Conservation (phyloP, 2,888 invertebrate genomes). For the Eristalis tenax region DNA sequence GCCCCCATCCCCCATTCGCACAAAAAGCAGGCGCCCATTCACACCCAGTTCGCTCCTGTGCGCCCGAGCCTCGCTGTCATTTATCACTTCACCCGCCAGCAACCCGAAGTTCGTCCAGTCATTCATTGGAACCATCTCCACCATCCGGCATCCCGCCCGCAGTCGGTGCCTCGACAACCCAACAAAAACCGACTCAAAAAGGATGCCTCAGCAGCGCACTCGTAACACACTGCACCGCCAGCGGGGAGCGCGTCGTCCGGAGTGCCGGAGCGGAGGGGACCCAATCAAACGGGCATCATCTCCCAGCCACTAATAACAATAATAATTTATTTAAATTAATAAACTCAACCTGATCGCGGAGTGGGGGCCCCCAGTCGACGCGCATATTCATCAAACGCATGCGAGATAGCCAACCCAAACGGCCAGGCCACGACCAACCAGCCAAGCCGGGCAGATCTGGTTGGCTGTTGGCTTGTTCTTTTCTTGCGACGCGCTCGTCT, state of each 20-base stretch:
- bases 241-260: neutral
- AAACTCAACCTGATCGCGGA: conserved; percentile 7
- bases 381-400: conserved; percentile 34
- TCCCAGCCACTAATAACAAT: conserved; percentile 40
- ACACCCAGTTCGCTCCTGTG: neutral
- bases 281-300: conserved; percentile 39
- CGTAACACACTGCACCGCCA: conserved; percentile 4
- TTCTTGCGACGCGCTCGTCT: neutral
- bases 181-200: neutral
- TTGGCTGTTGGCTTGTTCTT: conserved; percentile 46
- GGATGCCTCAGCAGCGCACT: conserved; percentile 11
- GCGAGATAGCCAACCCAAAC: conserved; percentile 44
- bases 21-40: neutral
- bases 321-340: conserved; percentile 64
- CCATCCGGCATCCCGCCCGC: neutral
- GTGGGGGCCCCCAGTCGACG: conserved; percentile 20
- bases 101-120: neutral
- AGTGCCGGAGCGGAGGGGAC: neutral
- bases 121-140: neutral
- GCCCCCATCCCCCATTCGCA: neutral
- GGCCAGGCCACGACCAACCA: conserved; percentile 20
- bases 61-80: neutral
- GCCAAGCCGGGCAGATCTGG: conserved; percentile 47
- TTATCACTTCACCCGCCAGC: neutral
- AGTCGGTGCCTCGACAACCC: neutral